Conservation (phyloP, 1,140 invertebrate species). For the Drosophila nigromelanica region DNA sequence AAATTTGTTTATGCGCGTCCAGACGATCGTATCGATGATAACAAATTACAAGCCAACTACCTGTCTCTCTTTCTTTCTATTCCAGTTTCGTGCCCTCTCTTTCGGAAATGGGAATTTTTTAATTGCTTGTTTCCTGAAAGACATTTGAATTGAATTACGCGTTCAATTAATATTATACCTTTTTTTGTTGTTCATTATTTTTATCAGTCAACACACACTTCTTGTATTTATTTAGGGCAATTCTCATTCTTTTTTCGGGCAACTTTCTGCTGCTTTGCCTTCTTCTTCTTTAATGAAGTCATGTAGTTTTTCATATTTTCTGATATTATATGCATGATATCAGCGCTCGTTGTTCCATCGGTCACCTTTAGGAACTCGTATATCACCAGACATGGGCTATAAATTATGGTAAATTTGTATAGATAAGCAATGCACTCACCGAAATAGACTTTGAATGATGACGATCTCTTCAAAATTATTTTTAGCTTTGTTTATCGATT, state of each 20-base stretch:
- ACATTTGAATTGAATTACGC: conserved; percentile 63
- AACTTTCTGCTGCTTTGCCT: too few species aligned
- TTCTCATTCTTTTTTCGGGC: not conserved
- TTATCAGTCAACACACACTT: conserved; percentile 33
- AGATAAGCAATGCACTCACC: conserved; percentile 30
- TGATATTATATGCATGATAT: conserved; percentile 46
- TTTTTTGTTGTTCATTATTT: not conserved
- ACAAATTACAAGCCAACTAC: conserved; percentile 10
- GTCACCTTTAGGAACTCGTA: conserved; percentile 36
- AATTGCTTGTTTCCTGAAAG: conserved; percentile 54
- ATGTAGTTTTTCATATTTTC: conserved; percentile 28
- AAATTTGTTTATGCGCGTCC: conserved; percentile 48
- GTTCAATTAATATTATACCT: conserved; percentile 43
- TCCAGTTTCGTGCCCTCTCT: not conserved
- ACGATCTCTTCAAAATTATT: conserved; percentile 14
- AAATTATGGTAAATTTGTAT: conserved; percentile 50
- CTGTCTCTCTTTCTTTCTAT: not conserved
- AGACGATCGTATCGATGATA: conserved; percentile 27
- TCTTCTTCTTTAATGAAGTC: conserved; percentile 42
- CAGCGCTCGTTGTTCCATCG: conserved; percentile 35
- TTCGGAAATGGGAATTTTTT: conserved; percentile 18
- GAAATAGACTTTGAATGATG: conserved; percentile 40
- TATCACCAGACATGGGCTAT: conserved; percentile 23
- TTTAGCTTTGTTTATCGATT: conserved; percentile 34
- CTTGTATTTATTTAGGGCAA: conserved; percentile 56